Evolutionary conservation across 2,888 invertebrate species (phyloP).

Genomic region (Papilio protenor): DNA sequence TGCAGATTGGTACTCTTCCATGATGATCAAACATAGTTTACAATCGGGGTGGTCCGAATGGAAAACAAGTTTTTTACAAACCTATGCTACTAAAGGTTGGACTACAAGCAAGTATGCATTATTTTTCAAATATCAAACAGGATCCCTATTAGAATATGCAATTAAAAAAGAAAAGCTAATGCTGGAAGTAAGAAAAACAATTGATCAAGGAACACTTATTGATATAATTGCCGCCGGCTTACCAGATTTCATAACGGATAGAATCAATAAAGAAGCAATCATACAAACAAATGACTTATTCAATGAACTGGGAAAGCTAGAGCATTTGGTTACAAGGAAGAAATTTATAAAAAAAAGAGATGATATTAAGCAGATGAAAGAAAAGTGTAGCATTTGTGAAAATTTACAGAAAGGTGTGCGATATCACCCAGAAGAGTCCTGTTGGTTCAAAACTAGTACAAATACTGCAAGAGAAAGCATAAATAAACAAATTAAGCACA

Average conservation of each 20-base stretch:
- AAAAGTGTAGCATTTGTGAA: conserved; percentile 44
- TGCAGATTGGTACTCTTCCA: background rate
- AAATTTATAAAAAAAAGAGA: background rate
- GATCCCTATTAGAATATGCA: conserved; percentile 4
- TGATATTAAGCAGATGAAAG: conserved; percentile 47
- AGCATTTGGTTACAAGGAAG: background rate
- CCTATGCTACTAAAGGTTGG: conserved; percentile 16
- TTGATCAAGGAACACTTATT: conserved; percentile 6
- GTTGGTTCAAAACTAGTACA: conserved; percentile 34
- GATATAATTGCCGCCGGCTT: background rate
- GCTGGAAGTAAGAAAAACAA: conserved; percentile 8
- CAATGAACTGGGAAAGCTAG: background rate
- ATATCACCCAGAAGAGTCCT: conserved; percentile 35
- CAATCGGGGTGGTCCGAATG: background rate
- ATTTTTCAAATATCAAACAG: conserved; percentile 8
- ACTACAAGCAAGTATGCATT: conserved; percentile 9
- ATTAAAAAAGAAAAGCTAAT: conserved; percentile 12
- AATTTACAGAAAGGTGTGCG: conserved; percentile 37
- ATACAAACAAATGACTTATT: background rate
- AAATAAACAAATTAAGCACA: conserved; percentile 2
- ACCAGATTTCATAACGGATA: background rate
- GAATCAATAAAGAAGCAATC: background rate
- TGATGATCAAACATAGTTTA: conserved; percentile 3
- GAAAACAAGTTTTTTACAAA: conserved; percentile 5
- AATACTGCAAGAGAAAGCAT: conserved; percentile 25